Evolutionary conservation across 92 coral and sea anemone genomes (phyloP).

Genomic region (Epizoanthus rinbou): DNA sequence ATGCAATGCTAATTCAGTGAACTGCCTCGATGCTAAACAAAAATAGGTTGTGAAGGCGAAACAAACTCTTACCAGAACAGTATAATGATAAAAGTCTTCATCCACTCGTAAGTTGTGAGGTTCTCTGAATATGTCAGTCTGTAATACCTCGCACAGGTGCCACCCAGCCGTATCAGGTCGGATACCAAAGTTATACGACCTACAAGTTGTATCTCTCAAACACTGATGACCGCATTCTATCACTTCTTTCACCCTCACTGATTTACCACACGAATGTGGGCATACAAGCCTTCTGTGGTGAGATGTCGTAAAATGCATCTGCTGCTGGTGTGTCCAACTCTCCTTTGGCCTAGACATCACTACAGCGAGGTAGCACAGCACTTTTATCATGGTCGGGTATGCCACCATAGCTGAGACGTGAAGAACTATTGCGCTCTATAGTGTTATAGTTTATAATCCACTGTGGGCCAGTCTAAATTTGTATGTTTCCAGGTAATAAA

Average conservation of each 20-base stretch:
- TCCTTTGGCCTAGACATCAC: too few species aligned
- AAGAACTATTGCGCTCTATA: too few species aligned
- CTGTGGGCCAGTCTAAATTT: too few species aligned
- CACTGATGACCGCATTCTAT: not conserved
- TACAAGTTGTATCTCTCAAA: not conserved
- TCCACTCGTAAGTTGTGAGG: not conserved
- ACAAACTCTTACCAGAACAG: not conserved
- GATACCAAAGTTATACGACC: constrained; percentile 6
- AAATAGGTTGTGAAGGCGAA: too few species aligned
- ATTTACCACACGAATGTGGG: not conserved
- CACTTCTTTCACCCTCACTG: not conserved
- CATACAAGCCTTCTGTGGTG: not conserved
- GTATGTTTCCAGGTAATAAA: too few species aligned
- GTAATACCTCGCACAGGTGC: not conserved
- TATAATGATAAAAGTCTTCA: not conserved
- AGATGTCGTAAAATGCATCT: not conserved
- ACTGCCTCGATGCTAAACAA: too few species aligned
- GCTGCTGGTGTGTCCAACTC: too few species aligned
- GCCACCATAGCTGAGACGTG: too few species aligned
- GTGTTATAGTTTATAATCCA: too few species aligned
- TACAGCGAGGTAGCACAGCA: too few species aligned
- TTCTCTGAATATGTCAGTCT: not conserved
- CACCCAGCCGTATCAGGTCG: not conserved
- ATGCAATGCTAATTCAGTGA: too few species aligned
- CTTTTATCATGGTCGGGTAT: too few species aligned